Evolutionary conservation across 2,888 invertebrate genomes (phyloP), one percentile per base, ranked within the genome.

Genomic region (Venusia cambrica): DNA sequence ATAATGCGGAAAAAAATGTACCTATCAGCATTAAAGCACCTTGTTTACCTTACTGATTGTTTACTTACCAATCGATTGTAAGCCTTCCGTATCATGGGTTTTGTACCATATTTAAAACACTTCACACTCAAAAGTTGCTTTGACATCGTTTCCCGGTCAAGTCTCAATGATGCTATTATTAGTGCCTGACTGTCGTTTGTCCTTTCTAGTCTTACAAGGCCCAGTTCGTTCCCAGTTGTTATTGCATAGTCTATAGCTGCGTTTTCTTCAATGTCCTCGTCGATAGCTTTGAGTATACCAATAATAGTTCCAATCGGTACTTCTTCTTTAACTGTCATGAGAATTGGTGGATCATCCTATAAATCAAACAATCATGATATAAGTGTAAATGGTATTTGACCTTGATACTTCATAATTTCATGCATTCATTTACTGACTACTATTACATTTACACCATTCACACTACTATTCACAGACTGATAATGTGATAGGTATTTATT

Each of bases 201-300:
- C 2, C 93, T 77, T 46, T 91, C 88, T 0, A 94, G 77, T 7
- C 74, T 77, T 44, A 94, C 89, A 0, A 91, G 65, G 3, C 89
- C 89, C 12, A 90, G 88, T 37, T 93, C 92, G 57, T 94, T 94
- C 1, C 94, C 94, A 58, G 91, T 89, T 88, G 89, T 91, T 6
- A 95, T 93, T 0, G 88, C 78, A 52, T 94, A 94, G 55, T 93
- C 92, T 37, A 94, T 91, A 36, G 90, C 90, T 0, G 93, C 93
- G 65, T 94, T 94, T 4, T 92, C 92, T 2, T 85, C 92, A 4
- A 92, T 89, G 51, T 95, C 95, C 54, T 92, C 91, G 57, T 95
- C 95, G 8, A 92, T 72, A 0, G 94, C 95, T 49, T 89, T 84
- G 5, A 95, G 66, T 25, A 88, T 81, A 0, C 93, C 94, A 4